Percentiles rank a stretch among this genome's conserved stretches.
These are phyloP conservation scores for Corella eumyota DNA, from an alignment of 23 tunicate genomes.

Conservation along the genomic window DNA sequence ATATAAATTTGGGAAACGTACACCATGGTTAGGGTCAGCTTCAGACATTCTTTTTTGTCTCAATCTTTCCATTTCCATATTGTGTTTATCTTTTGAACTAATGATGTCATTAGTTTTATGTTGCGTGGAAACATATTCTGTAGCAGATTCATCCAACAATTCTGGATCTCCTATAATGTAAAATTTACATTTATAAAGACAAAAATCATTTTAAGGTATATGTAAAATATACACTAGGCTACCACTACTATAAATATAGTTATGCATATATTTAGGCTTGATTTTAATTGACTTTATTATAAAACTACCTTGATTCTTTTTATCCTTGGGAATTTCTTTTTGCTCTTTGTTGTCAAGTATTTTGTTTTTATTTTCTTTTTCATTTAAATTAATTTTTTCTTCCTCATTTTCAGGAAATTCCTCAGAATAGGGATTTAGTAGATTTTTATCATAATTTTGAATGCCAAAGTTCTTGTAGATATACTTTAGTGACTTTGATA, in stretches of 20 bases:
- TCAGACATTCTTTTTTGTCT: slow-evolving; percentile 7
- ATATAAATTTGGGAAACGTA: too few species aligned
- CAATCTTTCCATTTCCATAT: slow-evolving; percentile 13
- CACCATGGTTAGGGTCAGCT: too few species aligned
- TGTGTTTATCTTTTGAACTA: slow-evolving; percentile 23
- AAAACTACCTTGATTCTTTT: too few species aligned
- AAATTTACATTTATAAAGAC: too few species aligned
- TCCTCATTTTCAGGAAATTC: slow-evolving; percentile 3
- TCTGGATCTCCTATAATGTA: too few species aligned
- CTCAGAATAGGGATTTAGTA: slow-evolving; percentile 4
- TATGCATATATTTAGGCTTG: too few species aligned
- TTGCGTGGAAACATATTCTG: slow-evolving; percentile 29
- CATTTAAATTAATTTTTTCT: neutral
- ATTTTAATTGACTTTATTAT: too few species aligned
- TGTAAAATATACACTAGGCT: too few species aligned
- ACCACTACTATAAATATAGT: too few species aligned
- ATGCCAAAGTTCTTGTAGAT: slow-evolving; percentile 73
- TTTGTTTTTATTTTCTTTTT: neutral
- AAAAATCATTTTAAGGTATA: too few species aligned
- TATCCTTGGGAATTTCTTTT: too few species aligned
- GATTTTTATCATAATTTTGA: slow-evolving; percentile 14
- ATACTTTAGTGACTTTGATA: slow-evolving; percentile 26
- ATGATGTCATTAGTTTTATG: slow-evolving; percentile 84
- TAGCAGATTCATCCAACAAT: neutral
- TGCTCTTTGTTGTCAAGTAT: neutral